Evolutionary conservation across 1,140 invertebrate genomes (phyloP).

Genomic region (Apocrypta bakeri): DNA sequence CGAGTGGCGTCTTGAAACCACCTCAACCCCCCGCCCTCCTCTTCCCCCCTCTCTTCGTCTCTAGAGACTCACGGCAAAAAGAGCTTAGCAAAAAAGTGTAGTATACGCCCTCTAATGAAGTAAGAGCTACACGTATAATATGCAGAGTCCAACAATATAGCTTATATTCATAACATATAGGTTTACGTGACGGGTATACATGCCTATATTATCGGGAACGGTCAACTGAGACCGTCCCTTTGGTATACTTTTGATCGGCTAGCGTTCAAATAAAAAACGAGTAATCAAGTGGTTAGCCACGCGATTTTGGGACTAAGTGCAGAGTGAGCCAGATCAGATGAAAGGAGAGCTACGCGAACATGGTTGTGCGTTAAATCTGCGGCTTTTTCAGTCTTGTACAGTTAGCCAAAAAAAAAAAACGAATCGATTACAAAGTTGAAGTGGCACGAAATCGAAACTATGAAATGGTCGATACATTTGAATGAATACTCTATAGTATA

Average conservation of each 20-base stretch:
- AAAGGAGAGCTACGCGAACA: background rate
- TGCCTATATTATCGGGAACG: slow-evolving; percentile 65
- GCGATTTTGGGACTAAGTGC: background rate
- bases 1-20: background rate
- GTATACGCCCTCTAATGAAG: slow-evolving; percentile 9
- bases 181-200: too few relatives aligned
- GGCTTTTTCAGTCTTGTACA: too few relatives aligned
- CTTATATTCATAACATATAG: too few relatives aligned
- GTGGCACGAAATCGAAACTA: too few relatives aligned
- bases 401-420: too few relatives aligned
- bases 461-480: too few relatives aligned
- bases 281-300: background rate
- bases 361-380: too few relatives aligned
- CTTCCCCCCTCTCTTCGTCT: too few relatives aligned
- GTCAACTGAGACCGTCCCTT: slow-evolving; percentile 50
- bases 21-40: too few relatives aligned
- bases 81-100: background rate
- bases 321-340: background rate
- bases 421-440: too few relatives aligned
- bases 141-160: too few relatives aligned
- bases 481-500: too few relatives aligned
- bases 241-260: background rate
- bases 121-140: background rate
- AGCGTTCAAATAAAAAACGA: background rate
- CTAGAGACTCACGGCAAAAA: background rate